phyloP scores from a whole-genome alignment of 2,888 invertebrate genomes.

The Monopis laevigella region DNA sequence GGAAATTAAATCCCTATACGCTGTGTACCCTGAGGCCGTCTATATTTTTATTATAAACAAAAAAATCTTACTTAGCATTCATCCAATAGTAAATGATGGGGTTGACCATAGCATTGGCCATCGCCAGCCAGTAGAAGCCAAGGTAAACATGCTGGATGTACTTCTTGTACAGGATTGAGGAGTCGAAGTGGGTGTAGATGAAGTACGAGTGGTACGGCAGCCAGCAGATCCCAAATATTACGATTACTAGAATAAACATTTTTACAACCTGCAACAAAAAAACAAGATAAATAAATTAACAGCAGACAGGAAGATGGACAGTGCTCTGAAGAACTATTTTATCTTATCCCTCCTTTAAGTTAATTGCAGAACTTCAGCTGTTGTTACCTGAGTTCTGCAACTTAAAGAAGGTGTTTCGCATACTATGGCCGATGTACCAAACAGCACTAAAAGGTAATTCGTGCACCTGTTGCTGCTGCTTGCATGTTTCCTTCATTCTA shows the following conservation, averaged over 20 bases:
- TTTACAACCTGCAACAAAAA: constrained; percentile 77
- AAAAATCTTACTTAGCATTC: constrained; percentile 78
- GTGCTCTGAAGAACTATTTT: not conserved
- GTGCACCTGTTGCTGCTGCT: too few species aligned
- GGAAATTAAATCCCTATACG: too few species aligned
- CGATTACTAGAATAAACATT: constrained; percentile 88
- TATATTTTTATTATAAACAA: too few species aligned
- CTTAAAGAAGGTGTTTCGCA: not conserved
- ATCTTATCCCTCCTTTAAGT: not conserved
- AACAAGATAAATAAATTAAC: not conserved
- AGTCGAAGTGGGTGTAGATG: constrained; percentile 81
- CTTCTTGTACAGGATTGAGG: constrained; percentile 69
- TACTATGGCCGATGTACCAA: not conserved
- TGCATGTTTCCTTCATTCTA: too few species aligned
- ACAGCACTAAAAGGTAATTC: too few species aligned
- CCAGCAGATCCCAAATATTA: constrained; percentile 90
- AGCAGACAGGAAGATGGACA: too few species aligned
- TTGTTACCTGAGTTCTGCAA: not conserved
- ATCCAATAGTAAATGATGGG: constrained; percentile 94
- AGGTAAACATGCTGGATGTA: constrained; percentile 87
- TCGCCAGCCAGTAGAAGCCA: constrained; percentile 89
- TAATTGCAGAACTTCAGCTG: not conserved
- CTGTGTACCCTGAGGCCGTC: too few species aligned
- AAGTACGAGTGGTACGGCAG: constrained; percentile 89
- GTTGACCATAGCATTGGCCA: constrained; percentile 94